Base-by-base conservation (phyloP, 2,797 vertebrate genomes). In the Thunnus albacares region DNA sequence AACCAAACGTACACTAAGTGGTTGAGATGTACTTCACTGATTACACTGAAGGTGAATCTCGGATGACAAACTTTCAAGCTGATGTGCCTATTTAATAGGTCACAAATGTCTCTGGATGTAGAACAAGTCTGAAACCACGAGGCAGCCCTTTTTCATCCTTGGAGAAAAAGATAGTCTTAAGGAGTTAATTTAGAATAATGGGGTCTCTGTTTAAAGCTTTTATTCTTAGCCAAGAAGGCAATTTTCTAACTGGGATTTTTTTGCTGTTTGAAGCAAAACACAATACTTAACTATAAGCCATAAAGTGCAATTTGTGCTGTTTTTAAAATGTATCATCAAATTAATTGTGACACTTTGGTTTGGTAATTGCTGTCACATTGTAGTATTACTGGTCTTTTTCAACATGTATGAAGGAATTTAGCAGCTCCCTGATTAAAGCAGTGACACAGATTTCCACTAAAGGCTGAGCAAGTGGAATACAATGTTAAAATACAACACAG, bases 11-110 rank as follows among this genome's bases (percentile, higher is more conserved):
- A 64, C 28, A 20, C 30, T 30, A 22, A 59, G 38, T 35, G 56
- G 35, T 35, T 26, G 69, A 55, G 24, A 52, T 55, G 62, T 49
- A 61, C 64, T 26, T 55, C 28, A 49, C 28, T 70, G 75, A 70
- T 78, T 60, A 60, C 45, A 65, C 5, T 60, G 30, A 59, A 65
- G 14, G 47, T 70, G 47, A 43, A 47, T 57, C 33, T 65, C 61
- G 6, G 18, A 57, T 55, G n/a, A 47, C 57, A 61, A 15, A 63
- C 22, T 10, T n/a, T 2, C 41, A 14, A 43, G 41, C 41, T 43
- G 41, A 43, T 43, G 12, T 43, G 12, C 13, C 13, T 43, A 11
- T 43, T 43, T 43, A 43, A 43, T 5, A 43, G 30, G 9, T 41
- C 1, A 15, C 41, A 15, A 12, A 38, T 62, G 22, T 45, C 7